Conservation (phyloP, 2,888 invertebrate species). For the Acleris laterana region DNA sequence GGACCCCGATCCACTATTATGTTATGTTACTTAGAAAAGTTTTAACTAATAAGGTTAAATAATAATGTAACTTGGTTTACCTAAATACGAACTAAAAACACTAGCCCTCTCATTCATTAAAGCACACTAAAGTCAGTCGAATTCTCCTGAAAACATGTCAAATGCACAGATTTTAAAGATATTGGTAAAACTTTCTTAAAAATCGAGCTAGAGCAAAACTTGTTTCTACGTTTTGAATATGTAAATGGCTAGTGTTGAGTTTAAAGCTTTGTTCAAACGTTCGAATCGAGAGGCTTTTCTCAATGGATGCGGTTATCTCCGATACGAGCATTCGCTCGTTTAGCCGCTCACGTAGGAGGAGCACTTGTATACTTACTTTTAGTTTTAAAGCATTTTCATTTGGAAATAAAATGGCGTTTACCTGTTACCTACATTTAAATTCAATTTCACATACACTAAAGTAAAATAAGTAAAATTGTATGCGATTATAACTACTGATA, state of each 20-base stretch:
- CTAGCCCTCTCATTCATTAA: too few species aligned
- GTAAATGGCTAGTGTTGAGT: constrained; percentile 41
- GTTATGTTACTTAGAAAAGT: too few species aligned
- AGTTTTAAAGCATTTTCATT: constrained; percentile 1
- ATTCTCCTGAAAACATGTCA: too few species aligned
- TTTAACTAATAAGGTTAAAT: too few species aligned
- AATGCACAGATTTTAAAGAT: too few species aligned
- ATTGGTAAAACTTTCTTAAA: constrained; percentile 1
- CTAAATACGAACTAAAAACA: too few species aligned
- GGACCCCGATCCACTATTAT: too few species aligned
- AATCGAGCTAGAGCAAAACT: constrained; percentile 13
- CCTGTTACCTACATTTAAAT: not conserved
- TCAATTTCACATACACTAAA: not conserved
- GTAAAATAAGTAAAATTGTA: too few species aligned
- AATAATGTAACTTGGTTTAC: too few species aligned
- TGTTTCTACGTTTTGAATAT: constrained; percentile 20
- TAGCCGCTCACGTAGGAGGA: not conserved
- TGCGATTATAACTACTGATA: too few species aligned
- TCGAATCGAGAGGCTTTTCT: constrained; percentile 59
- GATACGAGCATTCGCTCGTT: constrained; percentile 47
- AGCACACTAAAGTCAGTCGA: too few species aligned
- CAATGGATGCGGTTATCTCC: constrained; percentile 58
- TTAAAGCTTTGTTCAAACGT: constrained; percentile 58
- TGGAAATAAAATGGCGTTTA: not conserved
- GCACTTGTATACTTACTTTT: constrained; percentile 12